Evolutionary conservation across 2,113 vertebrate species (phyloP).

Genomic region (Dicentrarchus labrax): DNA sequence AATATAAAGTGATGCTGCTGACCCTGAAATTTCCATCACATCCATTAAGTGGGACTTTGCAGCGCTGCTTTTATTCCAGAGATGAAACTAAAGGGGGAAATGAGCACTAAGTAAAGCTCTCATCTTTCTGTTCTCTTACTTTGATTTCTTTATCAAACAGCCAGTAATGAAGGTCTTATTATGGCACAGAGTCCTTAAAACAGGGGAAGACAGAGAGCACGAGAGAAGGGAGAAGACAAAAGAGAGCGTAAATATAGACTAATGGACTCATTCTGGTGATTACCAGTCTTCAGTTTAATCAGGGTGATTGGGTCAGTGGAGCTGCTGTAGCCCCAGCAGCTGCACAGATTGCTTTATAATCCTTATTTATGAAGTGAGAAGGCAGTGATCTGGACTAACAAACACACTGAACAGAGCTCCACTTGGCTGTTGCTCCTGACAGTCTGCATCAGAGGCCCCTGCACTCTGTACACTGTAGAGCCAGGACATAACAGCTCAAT

Average conservation of each 20-base stretch:
- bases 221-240: neutral
- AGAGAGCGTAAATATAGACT: conserved; percentile 30
- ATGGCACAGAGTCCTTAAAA: neutral
- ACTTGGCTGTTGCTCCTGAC: neutral
- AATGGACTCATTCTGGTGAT: conserved; percentile 38
- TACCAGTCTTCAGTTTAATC: conserved; percentile 5
- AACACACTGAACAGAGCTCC: neutral
- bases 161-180: conserved; percentile 22
- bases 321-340: conserved; percentile 6
- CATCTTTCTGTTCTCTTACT: neutral
- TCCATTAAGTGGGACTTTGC: neutral
- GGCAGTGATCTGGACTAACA: neutral
- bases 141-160: conserved; percentile 28
- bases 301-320: neutral
- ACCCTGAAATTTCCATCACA: neutral
- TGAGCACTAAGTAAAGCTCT: conserved; percentile 5
- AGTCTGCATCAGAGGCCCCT: too few relatives aligned
- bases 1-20: too few relatives aligned
- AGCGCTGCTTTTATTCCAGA: neutral
- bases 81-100: neutral
- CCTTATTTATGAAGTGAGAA: conserved; percentile 5
- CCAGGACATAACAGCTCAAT: too few relatives aligned
- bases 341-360: conserved; percentile 14
- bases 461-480: too few relatives aligned
- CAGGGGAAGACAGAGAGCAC: neutral